phyloP scores from a whole-genome alignment of 2,888 invertebrate species.

The Drosophila monieri region DNA sequence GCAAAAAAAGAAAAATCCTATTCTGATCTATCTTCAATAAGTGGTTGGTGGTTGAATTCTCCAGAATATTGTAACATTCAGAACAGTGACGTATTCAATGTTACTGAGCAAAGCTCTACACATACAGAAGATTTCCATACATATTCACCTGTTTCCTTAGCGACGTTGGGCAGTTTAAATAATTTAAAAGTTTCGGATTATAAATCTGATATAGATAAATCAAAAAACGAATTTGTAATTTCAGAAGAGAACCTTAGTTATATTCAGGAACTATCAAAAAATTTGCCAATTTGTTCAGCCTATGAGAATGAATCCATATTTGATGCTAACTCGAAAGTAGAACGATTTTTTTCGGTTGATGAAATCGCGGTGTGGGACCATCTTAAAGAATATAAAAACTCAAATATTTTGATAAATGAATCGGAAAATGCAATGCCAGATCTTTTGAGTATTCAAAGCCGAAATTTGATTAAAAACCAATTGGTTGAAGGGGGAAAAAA shows the following conservation, averaged over 20 bases:
- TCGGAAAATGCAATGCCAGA: constrained; percentile 52
- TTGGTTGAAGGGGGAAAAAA: background rate
- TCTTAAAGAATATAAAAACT: constrained; percentile 31
- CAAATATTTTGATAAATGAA: background rate
- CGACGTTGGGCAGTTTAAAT: constrained; percentile 4
- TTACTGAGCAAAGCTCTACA: constrained; percentile 39
- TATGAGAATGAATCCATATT: constrained; percentile 84
- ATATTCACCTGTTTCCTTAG: constrained; percentile 9
- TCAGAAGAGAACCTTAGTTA: constrained; percentile 83
- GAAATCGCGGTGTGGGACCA: constrained; percentile 80
- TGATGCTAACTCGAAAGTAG: constrained; percentile 52
- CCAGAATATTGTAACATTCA: constrained; percentile 82
- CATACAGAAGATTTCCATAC: constrained; percentile 42
- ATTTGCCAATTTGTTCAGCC: constrained; percentile 83
- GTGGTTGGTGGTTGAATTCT: constrained; percentile 93
- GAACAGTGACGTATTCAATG: constrained; percentile 46
- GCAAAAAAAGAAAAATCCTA: constrained; percentile 88
- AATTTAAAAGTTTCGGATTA: background rate
- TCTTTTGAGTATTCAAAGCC: constrained; percentile 48
- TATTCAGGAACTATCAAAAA: constrained; percentile 83
- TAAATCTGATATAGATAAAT: constrained; percentile 4
- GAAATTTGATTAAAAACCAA: background rate
- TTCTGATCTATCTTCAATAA: constrained; percentile 94
- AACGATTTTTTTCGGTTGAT: constrained; percentile 65
- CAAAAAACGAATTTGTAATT: constrained; percentile 72